Conservation (phyloP, 1,140 invertebrate species). For the Diorhabda carinulata region DNA sequence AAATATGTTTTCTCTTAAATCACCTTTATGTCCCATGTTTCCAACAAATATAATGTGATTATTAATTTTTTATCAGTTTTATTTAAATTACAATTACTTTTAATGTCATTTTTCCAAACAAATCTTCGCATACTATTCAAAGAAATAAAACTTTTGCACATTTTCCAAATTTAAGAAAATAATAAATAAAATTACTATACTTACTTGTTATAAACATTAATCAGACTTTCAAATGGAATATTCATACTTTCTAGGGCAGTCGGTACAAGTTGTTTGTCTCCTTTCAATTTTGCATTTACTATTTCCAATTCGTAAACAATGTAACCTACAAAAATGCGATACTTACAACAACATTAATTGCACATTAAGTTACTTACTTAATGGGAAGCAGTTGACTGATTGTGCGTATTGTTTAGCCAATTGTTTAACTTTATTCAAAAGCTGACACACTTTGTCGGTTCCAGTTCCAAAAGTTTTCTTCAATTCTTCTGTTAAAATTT, state of each 20-base stretch:
- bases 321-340: conserved; percentile 54
- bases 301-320: conserved; percentile 72
- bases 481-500: conserved; percentile 63
- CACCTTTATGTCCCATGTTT: too few species aligned
- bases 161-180: not conserved
- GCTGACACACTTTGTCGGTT: conserved; percentile 62
- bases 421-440: conserved; percentile 70
- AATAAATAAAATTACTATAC: conserved; percentile 29
- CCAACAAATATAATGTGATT: too few species aligned
- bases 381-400: conserved; percentile 71
- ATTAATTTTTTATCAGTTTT: too few species aligned
- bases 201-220: conserved; percentile 71
- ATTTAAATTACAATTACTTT: too few species aligned
- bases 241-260: conserved; percentile 65
- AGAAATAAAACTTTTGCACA: too few species aligned
- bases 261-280: conserved; percentile 65
- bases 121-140: too few species aligned
- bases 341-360: not conserved
- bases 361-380: conserved; percentile 51
- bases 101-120: too few species aligned
- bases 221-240: conserved; percentile 64
- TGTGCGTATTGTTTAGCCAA: conserved; percentile 69
- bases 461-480: conserved; percentile 51
- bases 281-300: conserved; percentile 64
- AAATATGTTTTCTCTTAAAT: too few species aligned